phyloP scores from a whole-genome alignment of 1,140 invertebrate species.

The Drosophila repleta region DNA sequence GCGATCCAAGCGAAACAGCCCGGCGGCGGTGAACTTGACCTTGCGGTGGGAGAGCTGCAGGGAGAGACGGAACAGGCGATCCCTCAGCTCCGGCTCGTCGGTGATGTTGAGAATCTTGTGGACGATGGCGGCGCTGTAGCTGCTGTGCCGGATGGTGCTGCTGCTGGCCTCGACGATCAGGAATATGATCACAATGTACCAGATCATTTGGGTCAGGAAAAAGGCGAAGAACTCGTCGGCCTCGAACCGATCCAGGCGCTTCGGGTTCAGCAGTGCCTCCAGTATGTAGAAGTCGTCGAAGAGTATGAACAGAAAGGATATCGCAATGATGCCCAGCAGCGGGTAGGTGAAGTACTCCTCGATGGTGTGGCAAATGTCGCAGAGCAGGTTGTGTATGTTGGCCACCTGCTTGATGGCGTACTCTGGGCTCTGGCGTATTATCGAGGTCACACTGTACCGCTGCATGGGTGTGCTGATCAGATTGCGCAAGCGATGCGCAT shows the following conservation, averaged over 20 bases:
- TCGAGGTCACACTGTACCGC: slow-evolving; percentile 74
- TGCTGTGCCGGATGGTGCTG: slow-evolving; percentile 66
- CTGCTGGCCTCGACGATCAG: slow-evolving; percentile 78
- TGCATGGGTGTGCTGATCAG: slow-evolving; percentile 58
- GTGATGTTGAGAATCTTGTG: slow-evolving; percentile 80
- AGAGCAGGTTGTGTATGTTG: slow-evolving; percentile 78
- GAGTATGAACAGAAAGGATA: slow-evolving; percentile 78
- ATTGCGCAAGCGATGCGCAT: slow-evolving; percentile 52
- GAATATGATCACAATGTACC: slow-evolving; percentile 80
- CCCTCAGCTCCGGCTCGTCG: slow-evolving; percentile 67
- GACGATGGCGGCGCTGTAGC: slow-evolving; percentile 64
- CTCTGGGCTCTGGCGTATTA: slow-evolving; percentile 76
- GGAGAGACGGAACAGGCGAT: slow-evolving; percentile 70
- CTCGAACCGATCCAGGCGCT: slow-evolving; percentile 68
- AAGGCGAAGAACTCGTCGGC: slow-evolving; percentile 81
- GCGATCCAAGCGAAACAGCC: slow-evolving; percentile 76
- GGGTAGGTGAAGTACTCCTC: slow-evolving; percentile 83
- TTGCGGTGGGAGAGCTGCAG: slow-evolving; percentile 72
- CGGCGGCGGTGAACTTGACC: slow-evolving; percentile 75
- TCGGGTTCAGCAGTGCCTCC: slow-evolving; percentile 70
- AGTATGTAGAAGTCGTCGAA: slow-evolving; percentile 82
- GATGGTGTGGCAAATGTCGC: slow-evolving; percentile 77
- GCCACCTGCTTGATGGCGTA: slow-evolving; percentile 73
- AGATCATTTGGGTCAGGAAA: slow-evolving; percentile 73
- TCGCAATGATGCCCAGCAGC: slow-evolving; percentile 73